phyloP scores from a whole-genome alignment of 2,113 vertebrate species.

The Pseudopipra pipra region DNA sequence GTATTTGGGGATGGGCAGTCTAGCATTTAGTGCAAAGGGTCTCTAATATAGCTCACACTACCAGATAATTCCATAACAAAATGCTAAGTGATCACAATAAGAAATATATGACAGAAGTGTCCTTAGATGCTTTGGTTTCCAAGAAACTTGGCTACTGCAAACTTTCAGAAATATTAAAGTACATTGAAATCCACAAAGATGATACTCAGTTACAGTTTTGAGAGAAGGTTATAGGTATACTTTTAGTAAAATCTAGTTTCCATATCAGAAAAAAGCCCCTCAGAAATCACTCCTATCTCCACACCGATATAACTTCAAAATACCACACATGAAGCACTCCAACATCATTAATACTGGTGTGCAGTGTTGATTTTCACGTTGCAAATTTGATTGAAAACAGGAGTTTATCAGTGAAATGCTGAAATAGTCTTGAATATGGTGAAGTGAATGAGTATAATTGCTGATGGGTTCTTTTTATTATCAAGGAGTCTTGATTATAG shows the following conservation, averaged over 20 bases:
- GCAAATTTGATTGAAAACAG: conserved; percentile 51
- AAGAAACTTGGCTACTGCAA: background rate
- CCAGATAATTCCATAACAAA: background rate
- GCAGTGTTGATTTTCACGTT: conserved; percentile 31
- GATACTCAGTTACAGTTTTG: background rate
- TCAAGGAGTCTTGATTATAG: conserved; percentile 57
- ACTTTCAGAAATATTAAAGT: background rate
- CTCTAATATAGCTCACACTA: background rate
- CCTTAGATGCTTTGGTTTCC: background rate
- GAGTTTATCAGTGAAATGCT: conserved; percentile 46
- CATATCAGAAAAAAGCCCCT: background rate
- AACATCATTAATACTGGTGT: conserved; percentile 18
- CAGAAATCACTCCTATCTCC: background rate
- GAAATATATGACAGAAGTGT: background rate
- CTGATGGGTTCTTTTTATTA: conserved; percentile 54
- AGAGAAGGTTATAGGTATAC: background rate
- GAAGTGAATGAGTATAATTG: conserved; percentile 57
- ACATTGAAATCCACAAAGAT: background rate
- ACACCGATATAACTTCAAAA: background rate
- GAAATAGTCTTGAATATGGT: conserved; percentile 36
- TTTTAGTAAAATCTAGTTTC: background rate
- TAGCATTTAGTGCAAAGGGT: background rate
- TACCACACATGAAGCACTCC: background rate
- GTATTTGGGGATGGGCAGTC: background rate
- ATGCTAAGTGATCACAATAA: background rate